phyloP scores from a whole-genome alignment of 2,797 vertebrate genomes.

The Crenichthys baileyi region DNA sequence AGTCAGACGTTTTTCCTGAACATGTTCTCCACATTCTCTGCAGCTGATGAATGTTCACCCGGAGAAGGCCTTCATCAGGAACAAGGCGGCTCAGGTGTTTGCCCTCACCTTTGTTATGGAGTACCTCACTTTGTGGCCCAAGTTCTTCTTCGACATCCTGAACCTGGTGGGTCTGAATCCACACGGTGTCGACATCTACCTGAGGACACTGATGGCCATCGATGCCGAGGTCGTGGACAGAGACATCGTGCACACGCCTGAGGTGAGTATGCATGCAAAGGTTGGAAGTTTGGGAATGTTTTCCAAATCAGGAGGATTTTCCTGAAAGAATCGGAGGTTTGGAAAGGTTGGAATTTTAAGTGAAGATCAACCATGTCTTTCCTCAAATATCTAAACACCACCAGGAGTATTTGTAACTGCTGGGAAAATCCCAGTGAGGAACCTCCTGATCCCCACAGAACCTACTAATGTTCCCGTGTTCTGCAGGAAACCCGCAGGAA shows the following conservation, averaged over 20 bases:
- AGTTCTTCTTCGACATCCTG: conserved; percentile 97
- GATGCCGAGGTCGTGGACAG: conserved; percentile 96
- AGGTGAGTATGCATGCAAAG: conserved; percentile 76
- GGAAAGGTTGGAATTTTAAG: too few species aligned
- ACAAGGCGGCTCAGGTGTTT: conserved; percentile 98
- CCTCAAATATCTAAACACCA: too few species aligned
- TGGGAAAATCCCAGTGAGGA: too few species aligned
- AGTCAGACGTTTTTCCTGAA: too few species aligned
- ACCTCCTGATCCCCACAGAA: not conserved
- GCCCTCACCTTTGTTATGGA: conserved; percentile 94
- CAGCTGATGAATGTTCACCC: conserved; percentile 91
- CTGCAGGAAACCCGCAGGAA: conserved; percentile 92
- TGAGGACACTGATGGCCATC: conserved; percentile 96
- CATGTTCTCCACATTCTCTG: not conserved
- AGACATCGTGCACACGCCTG: conserved; percentile 90
- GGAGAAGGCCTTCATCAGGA: conserved; percentile 97
- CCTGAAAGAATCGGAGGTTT: too few species aligned
- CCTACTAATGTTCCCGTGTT: not conserved
- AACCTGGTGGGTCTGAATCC: conserved; percentile 94
- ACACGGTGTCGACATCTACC: conserved; percentile 93
- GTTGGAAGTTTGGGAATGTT: too few species aligned
- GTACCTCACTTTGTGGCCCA: conserved; percentile 95
- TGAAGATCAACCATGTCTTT: too few species aligned
- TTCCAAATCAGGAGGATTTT: too few species aligned
- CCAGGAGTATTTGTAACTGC: too few species aligned